These are phyloP conservation scores for Keiferia lycopersicella DNA, from an alignment of 2,888 invertebrate species.

Conservation along the genomic window DNA sequence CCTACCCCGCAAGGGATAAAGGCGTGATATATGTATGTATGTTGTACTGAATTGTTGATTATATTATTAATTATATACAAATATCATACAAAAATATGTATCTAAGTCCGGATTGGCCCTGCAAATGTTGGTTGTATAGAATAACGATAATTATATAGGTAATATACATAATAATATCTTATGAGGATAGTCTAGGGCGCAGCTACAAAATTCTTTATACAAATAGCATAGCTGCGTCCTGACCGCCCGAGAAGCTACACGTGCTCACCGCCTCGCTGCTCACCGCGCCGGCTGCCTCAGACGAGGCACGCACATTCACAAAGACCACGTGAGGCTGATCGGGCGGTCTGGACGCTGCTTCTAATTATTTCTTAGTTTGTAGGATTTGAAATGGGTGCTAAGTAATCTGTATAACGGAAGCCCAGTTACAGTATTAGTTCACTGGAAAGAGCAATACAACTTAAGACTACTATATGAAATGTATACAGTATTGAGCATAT, in stretches of 20 bases:
- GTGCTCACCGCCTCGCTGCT: too few species aligned
- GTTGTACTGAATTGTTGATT: constrained; percentile 57
- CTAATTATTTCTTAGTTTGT: neutral
- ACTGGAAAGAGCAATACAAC: constrained; percentile 21
- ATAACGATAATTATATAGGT: neutral
- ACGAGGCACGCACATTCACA: too few species aligned
- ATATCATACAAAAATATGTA: constrained; percentile 40
- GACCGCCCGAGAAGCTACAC: too few species aligned
- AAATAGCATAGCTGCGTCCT: neutral
- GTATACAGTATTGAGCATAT: constrained; percentile 26
- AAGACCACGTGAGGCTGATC: too few species aligned
- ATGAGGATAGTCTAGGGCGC: neutral
- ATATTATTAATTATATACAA: constrained; percentile 47
- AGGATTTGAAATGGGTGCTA: neutral
- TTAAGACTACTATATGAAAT: constrained; percentile 21
- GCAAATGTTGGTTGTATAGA: neutral
- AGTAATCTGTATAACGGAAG: constrained; percentile 15
- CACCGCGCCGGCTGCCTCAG: too few species aligned
- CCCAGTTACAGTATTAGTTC: constrained; percentile 21
- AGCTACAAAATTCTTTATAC: neutral
- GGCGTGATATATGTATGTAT: too few species aligned
- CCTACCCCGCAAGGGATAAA: too few species aligned
- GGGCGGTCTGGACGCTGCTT: too few species aligned
- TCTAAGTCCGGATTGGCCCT: constrained; percentile 24
- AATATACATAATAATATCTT: neutral